A percentile compares a stretch with the other conserved stretches of the same genome.
These are phyloP conservation scores for Bombus cullumanus DNA, from an alignment of 1,140 invertebrate species.

Conservation along the genomic window DNA sequence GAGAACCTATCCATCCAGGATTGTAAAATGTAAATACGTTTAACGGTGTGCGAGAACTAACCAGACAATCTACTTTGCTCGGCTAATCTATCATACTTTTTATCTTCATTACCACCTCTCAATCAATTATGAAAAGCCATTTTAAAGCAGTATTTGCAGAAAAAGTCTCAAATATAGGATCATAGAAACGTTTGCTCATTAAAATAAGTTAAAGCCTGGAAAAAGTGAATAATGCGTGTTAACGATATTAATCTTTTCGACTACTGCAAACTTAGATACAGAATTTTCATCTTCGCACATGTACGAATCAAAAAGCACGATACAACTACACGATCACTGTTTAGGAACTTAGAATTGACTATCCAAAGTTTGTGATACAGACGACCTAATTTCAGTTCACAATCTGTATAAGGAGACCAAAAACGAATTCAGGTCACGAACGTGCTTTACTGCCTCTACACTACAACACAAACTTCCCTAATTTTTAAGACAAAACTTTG, in stretches of 20 bases:
- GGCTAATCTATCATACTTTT: background rate
- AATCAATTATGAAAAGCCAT: background rate
- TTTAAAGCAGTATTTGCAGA: background rate
- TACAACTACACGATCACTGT: too few relatives aligned
- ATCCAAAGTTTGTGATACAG: background rate
- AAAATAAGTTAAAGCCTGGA: background rate
- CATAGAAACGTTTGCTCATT: background rate
- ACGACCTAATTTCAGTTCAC: background rate
- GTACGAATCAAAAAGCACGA: too few relatives aligned
- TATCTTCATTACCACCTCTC: background rate
- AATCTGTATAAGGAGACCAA: background rate
- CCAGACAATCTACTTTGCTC: background rate
- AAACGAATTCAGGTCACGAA: background rate
- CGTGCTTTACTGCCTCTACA: background rate
- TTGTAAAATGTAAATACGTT: background rate
- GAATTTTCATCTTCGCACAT: too few relatives aligned
- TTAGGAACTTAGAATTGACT: background rate
- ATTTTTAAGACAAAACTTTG: background rate
- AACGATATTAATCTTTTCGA: background rate
- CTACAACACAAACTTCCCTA: background rate
- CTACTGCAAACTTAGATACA: too few relatives aligned
- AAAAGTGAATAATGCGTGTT: background rate
- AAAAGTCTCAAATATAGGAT: background rate
- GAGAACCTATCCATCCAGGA: background rate
- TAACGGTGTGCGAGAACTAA: background rate